These are phyloP conservation scores for Stichodactyla helianthus DNA, from an alignment of 64 coral and sea anemone species.

Conservation along the genomic window DNA sequence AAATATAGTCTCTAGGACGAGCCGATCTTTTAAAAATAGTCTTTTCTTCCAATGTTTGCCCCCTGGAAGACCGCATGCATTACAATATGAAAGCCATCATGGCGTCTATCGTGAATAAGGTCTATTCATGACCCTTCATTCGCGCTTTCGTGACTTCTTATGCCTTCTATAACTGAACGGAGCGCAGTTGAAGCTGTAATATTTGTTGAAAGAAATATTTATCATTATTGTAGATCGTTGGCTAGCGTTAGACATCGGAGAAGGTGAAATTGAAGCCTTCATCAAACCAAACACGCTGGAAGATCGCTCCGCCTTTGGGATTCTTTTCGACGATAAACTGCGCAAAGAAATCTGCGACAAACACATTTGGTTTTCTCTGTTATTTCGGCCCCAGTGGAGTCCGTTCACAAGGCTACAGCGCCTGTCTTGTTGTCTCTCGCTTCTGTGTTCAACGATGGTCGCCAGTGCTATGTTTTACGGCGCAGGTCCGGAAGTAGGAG, in stretches of 20 bases:
- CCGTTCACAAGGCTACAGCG: constrained; percentile 70
- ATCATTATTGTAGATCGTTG: constrained; percentile 29
- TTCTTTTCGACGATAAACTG: constrained; percentile 54
- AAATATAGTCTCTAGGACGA: no score
- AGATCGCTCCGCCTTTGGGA: constrained; percentile 54
- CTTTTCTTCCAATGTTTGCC: no score
- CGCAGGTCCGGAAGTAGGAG: constrained; percentile 37
- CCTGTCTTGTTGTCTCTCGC: constrained; percentile 63
- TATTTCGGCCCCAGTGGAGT: constrained; percentile 58
- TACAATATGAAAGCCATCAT: no score
- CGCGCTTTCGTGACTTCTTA: no score
- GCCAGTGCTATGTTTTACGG: constrained; percentile 82
- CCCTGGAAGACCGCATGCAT: no score
- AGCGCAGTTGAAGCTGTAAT: not conserved
- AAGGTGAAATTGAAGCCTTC: constrained; percentile 47
- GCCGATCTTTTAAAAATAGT: no score
- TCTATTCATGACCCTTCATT: no score
- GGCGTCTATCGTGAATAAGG: no score
- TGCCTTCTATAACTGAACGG: no score
- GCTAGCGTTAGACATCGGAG: constrained; percentile 63
- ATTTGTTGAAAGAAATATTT: not conserved
- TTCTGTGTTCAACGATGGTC: constrained; percentile 66
- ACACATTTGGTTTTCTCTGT: constrained; percentile 69
- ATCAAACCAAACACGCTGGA: constrained; percentile 27
- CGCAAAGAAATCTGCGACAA: constrained; percentile 63